Percentiles rank a stretch among this genome's conserved stretches.
Conservation (phyloP, 2,797 vertebrate species). For the Clarias platycephalus region DNA sequence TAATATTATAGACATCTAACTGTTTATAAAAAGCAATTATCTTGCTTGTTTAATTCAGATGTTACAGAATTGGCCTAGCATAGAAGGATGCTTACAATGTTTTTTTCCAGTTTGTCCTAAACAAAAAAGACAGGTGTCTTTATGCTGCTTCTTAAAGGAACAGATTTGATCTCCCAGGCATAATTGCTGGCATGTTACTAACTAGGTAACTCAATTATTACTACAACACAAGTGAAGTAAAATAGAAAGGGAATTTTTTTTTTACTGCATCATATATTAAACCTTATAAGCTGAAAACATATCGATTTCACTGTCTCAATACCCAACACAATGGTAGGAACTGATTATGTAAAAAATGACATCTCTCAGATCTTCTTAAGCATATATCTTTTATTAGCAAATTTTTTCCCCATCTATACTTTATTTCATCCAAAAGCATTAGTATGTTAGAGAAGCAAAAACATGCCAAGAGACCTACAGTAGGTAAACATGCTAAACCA, state of each 20-base stretch:
- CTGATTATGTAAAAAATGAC: neutral
- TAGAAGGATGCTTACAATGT: neutral
- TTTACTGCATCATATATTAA: neutral
- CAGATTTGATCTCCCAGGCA: conserved; percentile 15
- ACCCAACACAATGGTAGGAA: neutral
- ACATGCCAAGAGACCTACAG: conserved; percentile 58
- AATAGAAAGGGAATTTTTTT: neutral
- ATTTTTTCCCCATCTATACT: neutral
- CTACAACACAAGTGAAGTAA: neutral
- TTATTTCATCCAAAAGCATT: conserved; percentile 11
- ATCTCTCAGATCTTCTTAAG: neutral
- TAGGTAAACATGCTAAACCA: conserved; percentile 65
- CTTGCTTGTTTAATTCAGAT: neutral
- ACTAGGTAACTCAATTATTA: neutral
- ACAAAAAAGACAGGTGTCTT: conserved; percentile 3
- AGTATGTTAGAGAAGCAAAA: conserved; percentile 10
- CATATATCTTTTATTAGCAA: neutral
- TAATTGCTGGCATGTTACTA: neutral
- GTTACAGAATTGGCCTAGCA: neutral
- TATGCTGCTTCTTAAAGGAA: neutral
- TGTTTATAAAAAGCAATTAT: neutral
- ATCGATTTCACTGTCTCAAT: conserved; percentile 27
- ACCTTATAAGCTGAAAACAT: conserved; percentile 12
- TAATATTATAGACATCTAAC: neutral
- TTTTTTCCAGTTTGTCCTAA: neutral